Evolutionary conservation across 2,888 invertebrate genomes (phyloP).

Genomic region (Polydesmus complanatus): DNA sequence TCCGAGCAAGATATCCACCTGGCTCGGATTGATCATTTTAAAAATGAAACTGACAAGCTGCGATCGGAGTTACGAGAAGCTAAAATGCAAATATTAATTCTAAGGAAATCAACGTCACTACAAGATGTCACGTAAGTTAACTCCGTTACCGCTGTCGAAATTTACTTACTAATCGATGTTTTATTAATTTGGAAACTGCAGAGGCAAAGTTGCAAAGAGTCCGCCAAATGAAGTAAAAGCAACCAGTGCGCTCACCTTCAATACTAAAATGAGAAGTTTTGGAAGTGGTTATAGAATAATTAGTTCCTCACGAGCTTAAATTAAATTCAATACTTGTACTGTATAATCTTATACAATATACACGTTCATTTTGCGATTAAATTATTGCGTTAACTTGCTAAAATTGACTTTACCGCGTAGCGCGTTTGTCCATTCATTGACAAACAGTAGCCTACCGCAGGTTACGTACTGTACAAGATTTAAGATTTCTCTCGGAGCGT

Average conservation of each 20-base stretch:
- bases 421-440: no score
- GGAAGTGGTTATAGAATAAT: background rate
- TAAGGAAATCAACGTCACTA: background rate
- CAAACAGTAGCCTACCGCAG: no score
- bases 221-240: background rate
- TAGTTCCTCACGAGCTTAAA: background rate
- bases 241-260: background rate
- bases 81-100: background rate
- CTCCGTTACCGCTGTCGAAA: background rate
- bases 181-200: no score
- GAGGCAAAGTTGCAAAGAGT: no score
- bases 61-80: slow-evolving; percentile 1
- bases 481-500: no score
- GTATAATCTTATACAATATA: no score
- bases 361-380: no score
- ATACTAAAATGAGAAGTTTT: background rate
- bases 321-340: no score
- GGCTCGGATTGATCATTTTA: background rate
- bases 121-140: background rate
- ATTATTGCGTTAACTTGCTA: no score
- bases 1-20: slow-evolving; percentile 1
- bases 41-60: slow-evolving; percentile 1
- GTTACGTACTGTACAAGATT: no score
- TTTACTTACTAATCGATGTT: no score
- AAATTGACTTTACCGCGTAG: no score